Percentiles rank a stretch among this genome's conserved stretches.
phyloP scores from a whole-genome alignment of 2,113 vertebrate species.

The Cisticola juncidis region DNA sequence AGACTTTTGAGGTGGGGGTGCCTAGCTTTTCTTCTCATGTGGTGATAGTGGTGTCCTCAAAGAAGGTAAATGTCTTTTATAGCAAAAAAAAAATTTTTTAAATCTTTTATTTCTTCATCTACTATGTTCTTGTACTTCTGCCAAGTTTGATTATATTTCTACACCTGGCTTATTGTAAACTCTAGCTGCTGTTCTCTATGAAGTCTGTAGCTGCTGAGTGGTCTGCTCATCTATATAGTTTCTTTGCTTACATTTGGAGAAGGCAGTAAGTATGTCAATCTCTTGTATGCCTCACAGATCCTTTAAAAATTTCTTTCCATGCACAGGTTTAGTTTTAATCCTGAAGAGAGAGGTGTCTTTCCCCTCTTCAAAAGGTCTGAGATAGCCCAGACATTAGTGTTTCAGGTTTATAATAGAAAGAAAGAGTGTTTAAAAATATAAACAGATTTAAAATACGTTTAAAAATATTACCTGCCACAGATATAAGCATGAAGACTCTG shows the following conservation, averaged over 20 bases:
- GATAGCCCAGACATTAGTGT: background rate
- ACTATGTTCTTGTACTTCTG: background rate
- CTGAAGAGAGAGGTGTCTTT: background rate
- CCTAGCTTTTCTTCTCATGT: background rate
- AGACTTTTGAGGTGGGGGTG: background rate
- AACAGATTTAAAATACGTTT: background rate
- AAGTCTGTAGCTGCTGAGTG: background rate
- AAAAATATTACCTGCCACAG: background rate
- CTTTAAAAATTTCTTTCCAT: background rate
- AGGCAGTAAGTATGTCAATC: background rate
- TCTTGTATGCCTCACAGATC: background rate
- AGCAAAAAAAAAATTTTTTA: background rate
- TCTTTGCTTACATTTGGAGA: background rate
- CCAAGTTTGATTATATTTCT: background rate
- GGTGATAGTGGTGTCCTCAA: background rate
- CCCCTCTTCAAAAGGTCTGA: background rate
- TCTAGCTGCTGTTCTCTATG: background rate
- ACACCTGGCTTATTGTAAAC: background rate
- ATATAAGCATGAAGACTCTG: background rate
- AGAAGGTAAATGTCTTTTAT: background rate
- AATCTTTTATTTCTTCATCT: background rate
- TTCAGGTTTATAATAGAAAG: background rate
- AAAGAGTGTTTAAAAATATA: background rate
- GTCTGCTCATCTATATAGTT: background rate
- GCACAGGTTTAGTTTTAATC: background rate